A percentile compares a stretch with the other conserved stretches of the same genome.
phyloP scores from a whole-genome alignment of 2,113 vertebrate genomes.

The Scortum barcoo region DNA sequence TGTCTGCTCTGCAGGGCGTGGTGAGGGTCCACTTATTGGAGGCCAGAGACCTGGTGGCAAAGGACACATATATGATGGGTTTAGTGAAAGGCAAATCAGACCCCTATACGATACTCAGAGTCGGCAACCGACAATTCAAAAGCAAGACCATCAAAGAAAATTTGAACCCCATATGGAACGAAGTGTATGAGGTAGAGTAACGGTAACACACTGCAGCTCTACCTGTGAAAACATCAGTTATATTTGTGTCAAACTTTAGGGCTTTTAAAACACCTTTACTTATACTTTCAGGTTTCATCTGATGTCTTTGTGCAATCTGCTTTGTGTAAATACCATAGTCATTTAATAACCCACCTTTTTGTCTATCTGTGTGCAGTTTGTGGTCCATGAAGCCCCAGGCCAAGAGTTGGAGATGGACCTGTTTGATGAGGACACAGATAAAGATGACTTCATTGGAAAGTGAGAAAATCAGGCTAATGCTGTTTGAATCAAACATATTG shows the following conservation, averaged over 20 bases:
- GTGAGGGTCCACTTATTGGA: constrained; percentile 91
- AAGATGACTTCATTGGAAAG: constrained; percentile 96
- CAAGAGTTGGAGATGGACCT: constrained; percentile 95
- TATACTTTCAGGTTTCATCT: background rate
- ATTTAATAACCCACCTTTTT: background rate
- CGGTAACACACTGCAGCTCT: background rate
- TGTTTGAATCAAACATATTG: background rate
- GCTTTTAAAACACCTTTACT: background rate
- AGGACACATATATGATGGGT: constrained; percentile 91
- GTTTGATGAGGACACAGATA: constrained; percentile 94
- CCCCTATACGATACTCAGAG: constrained; percentile 89
- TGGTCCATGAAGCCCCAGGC: constrained; percentile 94
- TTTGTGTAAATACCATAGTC: background rate
- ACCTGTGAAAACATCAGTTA: background rate
- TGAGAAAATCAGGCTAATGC: constrained; percentile 66
- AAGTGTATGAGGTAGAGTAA: constrained; percentile 91
- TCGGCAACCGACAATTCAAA: constrained; percentile 86
- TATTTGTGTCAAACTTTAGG: background rate
- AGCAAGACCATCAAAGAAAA: constrained; percentile 91
- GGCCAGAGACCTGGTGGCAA: constrained; percentile 90
- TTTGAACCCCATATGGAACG: constrained; percentile 91
- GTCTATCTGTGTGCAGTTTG: constrained; percentile 84
- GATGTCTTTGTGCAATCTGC: background rate
- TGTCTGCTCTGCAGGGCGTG: constrained; percentile 86
- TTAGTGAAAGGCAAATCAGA: constrained; percentile 94